A percentile compares a stretch with the other conserved stretches of the same genome.
These are phyloP conservation scores for Caenorhabditis doughertyi DNA, from an alignment of 2,888 invertebrate species.

Conservation along the genomic window DNA sequence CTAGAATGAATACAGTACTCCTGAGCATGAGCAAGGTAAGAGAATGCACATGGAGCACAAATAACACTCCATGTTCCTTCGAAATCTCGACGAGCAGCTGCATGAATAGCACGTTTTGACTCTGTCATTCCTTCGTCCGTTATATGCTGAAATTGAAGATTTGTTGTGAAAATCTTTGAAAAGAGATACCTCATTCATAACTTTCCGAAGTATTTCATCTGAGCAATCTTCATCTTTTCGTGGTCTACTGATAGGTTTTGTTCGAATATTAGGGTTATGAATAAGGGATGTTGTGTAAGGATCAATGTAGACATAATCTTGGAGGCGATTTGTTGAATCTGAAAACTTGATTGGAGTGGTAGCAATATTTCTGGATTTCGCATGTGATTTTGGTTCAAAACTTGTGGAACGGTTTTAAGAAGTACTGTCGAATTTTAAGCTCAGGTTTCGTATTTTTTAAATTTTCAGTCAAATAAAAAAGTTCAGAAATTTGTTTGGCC, in stretches of 20 bases:
- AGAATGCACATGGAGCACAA: constrained; percentile 69
- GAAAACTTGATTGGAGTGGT: too few species aligned
- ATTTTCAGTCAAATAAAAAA: too few species aligned
- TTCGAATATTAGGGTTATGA: constrained; percentile 58
- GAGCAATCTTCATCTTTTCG: constrained; percentile 62
- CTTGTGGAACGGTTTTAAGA: too few species aligned
- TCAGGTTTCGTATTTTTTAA: too few species aligned
- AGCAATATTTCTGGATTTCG: too few species aligned
- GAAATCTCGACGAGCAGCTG: constrained; percentile 45
- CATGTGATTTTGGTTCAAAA: too few species aligned
- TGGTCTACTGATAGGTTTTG: constrained; percentile 24
- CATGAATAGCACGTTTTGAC: constrained; percentile 58
- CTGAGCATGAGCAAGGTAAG: constrained; percentile 66
- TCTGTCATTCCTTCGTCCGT: constrained; percentile 57
- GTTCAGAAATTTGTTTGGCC: too few species aligned
- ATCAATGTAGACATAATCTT: constrained; percentile 25
- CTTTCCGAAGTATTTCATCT: constrained; percentile 66
- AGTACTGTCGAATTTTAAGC: too few species aligned
- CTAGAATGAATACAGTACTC: constrained; percentile 68
- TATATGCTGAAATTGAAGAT: constrained; percentile 60
- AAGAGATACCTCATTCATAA: constrained; percentile 63
- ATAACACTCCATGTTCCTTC: constrained; percentile 68
- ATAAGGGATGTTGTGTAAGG: constrained; percentile 28
- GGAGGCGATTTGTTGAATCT: constrained; percentile 6
- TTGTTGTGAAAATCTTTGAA: not conserved